Base-by-base conservation (phyloP, 1,140 invertebrate genomes). In the Brachionus rotundiformis region DNA sequence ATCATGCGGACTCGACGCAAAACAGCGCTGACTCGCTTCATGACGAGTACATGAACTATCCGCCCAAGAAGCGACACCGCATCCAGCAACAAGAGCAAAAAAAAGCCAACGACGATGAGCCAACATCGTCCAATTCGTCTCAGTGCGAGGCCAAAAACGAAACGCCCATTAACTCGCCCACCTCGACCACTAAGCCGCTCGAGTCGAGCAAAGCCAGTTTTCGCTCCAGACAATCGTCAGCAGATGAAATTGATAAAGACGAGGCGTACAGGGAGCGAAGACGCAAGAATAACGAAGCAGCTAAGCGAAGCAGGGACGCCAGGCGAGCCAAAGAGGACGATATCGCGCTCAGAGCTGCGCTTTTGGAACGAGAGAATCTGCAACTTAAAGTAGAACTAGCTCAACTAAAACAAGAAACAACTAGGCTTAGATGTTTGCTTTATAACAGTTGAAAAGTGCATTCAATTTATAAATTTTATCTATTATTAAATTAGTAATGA, bases 221-320 rank as follows among this genome's bases (percentile, higher is more conserved):
- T 8, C 33, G 68, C 8, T 73, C 68, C 0, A 44, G 68, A 13
- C 68, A 73, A 27, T 73, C 68, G 0, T 73, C 68, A 11, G 39
- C 33, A 0, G 79, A 65, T 27, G 79, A 81, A 11, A 27, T 36
- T 3, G 44, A 85, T 25, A 94, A 94, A 85, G 94, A 95, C 85
- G 91, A 92, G 0, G 92, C 92, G 0, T 98, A 98, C 85, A 92
- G 92, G 89, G 94, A 95, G 85, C 90, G 94, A 81, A 88, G 95
- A 8, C 91, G 92, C 80, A 95, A 95, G 86, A 98, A 98, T 86
- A 98, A 98, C 86, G 94, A 93, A 83, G 95, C 96, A 19, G 96
- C 96, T 0, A 98, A 98, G 87, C 90, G 94, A 79, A 96, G 94
- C 0, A 90, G 96, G 44, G 95, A 98, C 84, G 92, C 93, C 0